A percentile compares a stretch with the other conserved stretches of the same genome.
Conservation (phyloP, 23 tunicate species). For the Botrylloides violaceus region DNA sequence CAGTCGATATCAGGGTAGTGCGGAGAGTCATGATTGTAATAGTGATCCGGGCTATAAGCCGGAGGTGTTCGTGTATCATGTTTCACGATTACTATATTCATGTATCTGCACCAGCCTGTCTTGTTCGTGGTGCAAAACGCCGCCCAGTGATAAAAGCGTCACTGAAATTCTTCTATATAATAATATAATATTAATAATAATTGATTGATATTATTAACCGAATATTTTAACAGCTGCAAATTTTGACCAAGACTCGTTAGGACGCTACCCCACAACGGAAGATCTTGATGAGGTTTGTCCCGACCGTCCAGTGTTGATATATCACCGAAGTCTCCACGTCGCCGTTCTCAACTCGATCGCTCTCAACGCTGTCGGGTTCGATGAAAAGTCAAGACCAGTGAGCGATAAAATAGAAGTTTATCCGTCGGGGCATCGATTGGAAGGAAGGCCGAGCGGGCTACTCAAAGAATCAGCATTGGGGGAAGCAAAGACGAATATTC, state of each 20-base stretch:
- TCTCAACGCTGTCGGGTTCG: constrained; percentile 27
- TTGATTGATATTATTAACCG: no score
- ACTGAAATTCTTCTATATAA: no score
- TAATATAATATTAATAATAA: no score
- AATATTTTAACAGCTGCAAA: constrained; percentile 23
- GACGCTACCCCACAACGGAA: constrained; percentile 36
- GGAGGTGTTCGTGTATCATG: no score
- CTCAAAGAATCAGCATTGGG: constrained; percentile 42
- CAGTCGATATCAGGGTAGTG: no score
- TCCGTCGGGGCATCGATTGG: constrained; percentile 37
- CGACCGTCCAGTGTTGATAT: constrained; percentile 47
- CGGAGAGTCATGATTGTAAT: no score
- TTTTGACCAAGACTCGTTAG: constrained; percentile 60
- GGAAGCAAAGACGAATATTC: constrained; percentile 12
- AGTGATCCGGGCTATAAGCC: no score
- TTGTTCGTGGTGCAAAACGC: no score
- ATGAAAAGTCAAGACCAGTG: constrained; percentile 21
- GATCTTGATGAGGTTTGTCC: constrained; percentile 54
- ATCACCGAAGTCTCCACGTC: constrained; percentile 39
- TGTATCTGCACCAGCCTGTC: no score
- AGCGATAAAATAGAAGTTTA: constrained; percentile 37
- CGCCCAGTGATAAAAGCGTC: no score
- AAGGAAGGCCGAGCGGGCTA: constrained; percentile 63
- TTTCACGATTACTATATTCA: no score
- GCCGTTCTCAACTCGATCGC: constrained; percentile 53